Percentiles rank a stretch among this genome's conserved stretches.
Conservation (phyloP, 2,888 invertebrate genomes). For the Campaea margaritaria region DNA sequence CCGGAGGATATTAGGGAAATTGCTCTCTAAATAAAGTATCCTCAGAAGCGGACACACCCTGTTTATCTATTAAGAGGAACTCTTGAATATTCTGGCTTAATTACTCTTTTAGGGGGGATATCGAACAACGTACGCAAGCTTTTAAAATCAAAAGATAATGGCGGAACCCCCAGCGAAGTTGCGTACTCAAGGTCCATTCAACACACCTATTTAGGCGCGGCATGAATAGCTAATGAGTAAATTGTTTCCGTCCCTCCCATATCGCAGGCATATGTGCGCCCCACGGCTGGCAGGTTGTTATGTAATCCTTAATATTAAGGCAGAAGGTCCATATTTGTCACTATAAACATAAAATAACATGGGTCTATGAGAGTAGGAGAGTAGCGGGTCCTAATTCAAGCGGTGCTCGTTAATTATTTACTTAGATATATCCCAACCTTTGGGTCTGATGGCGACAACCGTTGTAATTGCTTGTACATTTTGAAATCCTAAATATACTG, state of each 20-base stretch:
- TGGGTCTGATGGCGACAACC: slow-evolving; percentile 51
- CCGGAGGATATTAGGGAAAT: slow-evolving; percentile 68
- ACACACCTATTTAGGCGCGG: slow-evolving; percentile 46
- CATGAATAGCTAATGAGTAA: slow-evolving; percentile 61
- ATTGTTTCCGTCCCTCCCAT: slow-evolving; percentile 51
- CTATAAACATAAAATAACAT: slow-evolving; percentile 61
- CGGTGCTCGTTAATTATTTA: slow-evolving; percentile 72
- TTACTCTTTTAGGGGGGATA: slow-evolving; percentile 15
- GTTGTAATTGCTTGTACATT: slow-evolving; percentile 67
- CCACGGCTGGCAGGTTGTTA: slow-evolving; percentile 39
- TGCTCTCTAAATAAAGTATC: slow-evolving; percentile 64
- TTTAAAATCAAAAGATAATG: slow-evolving; percentile 36
- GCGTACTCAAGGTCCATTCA: slow-evolving; percentile 38
- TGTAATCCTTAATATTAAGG: slow-evolving; percentile 54
- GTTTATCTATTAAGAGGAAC: slow-evolving; percentile 43
- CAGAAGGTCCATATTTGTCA: slow-evolving; percentile 62
- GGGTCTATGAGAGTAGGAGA: slow-evolving; percentile 53
- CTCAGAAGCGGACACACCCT: slow-evolving; percentile 48
- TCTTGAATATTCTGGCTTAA: slow-evolving; percentile 14
- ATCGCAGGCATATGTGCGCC: slow-evolving; percentile 45
- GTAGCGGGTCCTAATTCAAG: slow-evolving; percentile 60
- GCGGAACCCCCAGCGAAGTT: slow-evolving; percentile 14
- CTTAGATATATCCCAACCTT: slow-evolving; percentile 63
- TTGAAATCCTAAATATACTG: slow-evolving; percentile 56
- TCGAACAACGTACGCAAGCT: slow-evolving; percentile 3